Evolutionary conservation across 2,797 vertebrate species (phyloP), one percentile per base, ranked within the genome.

Genomic region (Buceros bicornis): DNA sequence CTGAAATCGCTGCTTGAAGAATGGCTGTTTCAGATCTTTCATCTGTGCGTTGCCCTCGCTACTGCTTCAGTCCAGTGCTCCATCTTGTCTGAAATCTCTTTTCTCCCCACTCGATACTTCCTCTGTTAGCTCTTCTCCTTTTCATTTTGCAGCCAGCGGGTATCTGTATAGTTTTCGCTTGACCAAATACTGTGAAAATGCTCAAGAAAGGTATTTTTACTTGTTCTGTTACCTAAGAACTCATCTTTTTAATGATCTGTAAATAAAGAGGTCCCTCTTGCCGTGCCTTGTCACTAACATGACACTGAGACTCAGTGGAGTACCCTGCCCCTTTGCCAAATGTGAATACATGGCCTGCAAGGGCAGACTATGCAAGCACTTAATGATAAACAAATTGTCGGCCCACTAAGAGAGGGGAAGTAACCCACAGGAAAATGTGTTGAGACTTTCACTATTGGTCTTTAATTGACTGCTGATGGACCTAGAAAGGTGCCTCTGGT

Each of bases 181-280:
- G 84, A 86, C 51, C 56, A 57, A 94, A 85, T 92, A 82, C 67
- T 72, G 33, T 89, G 56, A 89, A 96, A 95, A 92, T 60, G 47
- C 60, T 92, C 87, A 95, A 73, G 81, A 89, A 91, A 90, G 73
- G 70, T 70, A 62, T 89, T 89, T 86, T 69, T 91, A 56, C 47
- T 79, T 77, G 25, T 86, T 91, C 69, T 86, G 13, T 94, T 91
- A 81, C 40, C 0, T 2, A 29, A 62, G 77, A 78, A 76, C 57
- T 89, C 17, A 53, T 91, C 43, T 81, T 76, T 81, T 69, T 92
- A 83, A 91, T 81, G 65, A 37, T 84, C 48, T 89, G 77, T 91
- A 94, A 89, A 81, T 89, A 90, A 91, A 83, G 56, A 70, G 25
- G 18, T 81, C 73, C 60, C 73, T 80, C 53, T 84, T 87, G 84